A percentile compares a stretch with the other conserved stretches of the same genome.
phyloP scores from a whole-genome alignment of 64 coral and sea anemone genomes.

The Acropora yongei region DNA sequence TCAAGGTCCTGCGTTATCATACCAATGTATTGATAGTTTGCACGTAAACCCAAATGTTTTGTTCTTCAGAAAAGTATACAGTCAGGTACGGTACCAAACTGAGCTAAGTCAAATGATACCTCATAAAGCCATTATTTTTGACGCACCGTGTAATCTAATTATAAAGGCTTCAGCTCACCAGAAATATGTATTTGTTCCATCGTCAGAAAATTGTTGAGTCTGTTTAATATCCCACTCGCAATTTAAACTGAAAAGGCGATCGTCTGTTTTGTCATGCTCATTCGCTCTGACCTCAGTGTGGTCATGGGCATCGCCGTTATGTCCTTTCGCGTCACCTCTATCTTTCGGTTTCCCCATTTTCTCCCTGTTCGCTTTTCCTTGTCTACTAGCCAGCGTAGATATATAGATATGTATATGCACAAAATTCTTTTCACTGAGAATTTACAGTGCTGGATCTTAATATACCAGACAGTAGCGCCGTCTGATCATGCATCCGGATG shows the following conservation, averaged over 20 bases:
- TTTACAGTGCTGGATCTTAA: too few species aligned
- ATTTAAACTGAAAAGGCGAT: conserved; percentile 73
- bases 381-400: not conserved
- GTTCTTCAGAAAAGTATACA: too few species aligned
- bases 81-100: too few species aligned
- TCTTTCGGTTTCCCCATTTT: conserved; percentile 23
- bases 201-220: conserved; percentile 89
- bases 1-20: too few species aligned
- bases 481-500: too few species aligned
- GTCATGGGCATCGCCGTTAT: conserved; percentile 14
- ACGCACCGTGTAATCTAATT: not conserved
- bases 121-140: too few species aligned
- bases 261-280: not conserved
- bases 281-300: conserved; percentile 33
- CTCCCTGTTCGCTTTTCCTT: not conserved
- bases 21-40: too few species aligned
- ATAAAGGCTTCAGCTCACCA: conserved; percentile 46
- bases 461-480: too few species aligned
- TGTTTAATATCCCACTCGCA: conserved; percentile 91
- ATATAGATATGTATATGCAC: too few species aligned
- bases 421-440: too few species aligned
- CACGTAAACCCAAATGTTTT: too few species aligned
- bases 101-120: too few species aligned
- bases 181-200: conserved; percentile 95
- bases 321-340: not conserved